Evolutionary conservation across 2,113 vertebrate genomes (phyloP).

Genomic region (Periophthalmus modestus): DNA sequence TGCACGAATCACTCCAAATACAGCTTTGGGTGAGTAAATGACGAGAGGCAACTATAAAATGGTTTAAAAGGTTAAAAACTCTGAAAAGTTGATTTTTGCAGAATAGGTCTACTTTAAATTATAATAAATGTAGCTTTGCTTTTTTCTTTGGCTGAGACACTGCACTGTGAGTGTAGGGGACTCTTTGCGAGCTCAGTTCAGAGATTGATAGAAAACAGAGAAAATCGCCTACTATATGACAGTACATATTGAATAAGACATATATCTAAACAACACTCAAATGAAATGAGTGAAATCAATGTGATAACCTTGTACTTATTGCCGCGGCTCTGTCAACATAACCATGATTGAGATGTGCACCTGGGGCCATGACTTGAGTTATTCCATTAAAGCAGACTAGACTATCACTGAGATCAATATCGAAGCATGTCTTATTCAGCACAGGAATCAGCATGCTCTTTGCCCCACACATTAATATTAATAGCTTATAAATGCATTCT

Average conservation of each 20-base stretch:
- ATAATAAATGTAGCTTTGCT: no score
- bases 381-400: conserved; percentile 51
- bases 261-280: neutral
- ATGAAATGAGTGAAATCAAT: conserved; percentile 28
- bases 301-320: conserved; percentile 26
- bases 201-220: no score
- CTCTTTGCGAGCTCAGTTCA: no score
- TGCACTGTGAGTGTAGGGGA: neutral
- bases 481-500: conserved; percentile 51
- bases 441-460: conserved; percentile 34
- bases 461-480: conserved; percentile 55
- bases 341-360: conserved; percentile 53
- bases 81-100: no score
- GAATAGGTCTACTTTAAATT: no score
- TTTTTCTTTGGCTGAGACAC: neutral
- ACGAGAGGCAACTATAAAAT: no score
- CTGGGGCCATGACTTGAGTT: conserved; percentile 54
- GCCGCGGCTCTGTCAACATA: conserved; percentile 27
- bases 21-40: no score
- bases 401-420: conserved; percentile 47
- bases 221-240: neutral
- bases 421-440: conserved; percentile 59
- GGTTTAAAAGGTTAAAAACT: no score
- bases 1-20: no score
- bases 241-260: neutral